A percentile compares a stretch with the other conserved stretches of the same genome.
These are phyloP conservation scores for Manis pentadactyla DNA, from an alignment of 2,797 vertebrate genomes.

Conservation along the genomic window DNA sequence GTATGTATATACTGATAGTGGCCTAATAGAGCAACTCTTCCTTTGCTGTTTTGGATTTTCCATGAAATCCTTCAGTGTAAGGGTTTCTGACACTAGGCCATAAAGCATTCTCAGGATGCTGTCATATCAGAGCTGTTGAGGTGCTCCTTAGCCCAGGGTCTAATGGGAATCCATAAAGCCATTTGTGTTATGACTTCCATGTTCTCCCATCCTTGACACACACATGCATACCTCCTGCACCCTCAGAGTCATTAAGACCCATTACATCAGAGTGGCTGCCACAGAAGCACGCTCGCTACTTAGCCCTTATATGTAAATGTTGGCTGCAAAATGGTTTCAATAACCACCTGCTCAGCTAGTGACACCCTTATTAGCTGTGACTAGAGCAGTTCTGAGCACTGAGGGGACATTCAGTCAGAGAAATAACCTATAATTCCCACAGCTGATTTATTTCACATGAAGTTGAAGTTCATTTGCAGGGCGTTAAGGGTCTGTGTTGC, in stretches of 20 bases:
- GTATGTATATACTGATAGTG: neutral
- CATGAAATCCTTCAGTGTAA: slow-evolving; percentile 23
- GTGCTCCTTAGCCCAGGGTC: slow-evolving; percentile 59
- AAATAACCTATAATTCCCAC: neutral
- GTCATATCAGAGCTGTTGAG: slow-evolving; percentile 40
- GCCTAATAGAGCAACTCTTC: neutral
- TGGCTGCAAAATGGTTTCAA: slow-evolving; percentile 35
- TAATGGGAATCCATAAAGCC: slow-evolving; percentile 66
- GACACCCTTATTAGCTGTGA: slow-evolving; percentile 61
- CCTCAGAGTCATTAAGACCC: slow-evolving; percentile 60
- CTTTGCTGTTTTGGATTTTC: slow-evolving; percentile 38
- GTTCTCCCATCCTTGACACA: slow-evolving; percentile 21
- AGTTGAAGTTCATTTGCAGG: neutral
- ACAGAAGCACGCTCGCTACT: neutral
- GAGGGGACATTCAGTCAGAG: neutral
- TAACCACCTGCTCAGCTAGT: neutral
- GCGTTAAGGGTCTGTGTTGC: neutral
- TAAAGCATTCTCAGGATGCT: slow-evolving; percentile 41
- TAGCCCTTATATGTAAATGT: slow-evolving; percentile 68
- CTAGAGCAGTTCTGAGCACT: neutral
- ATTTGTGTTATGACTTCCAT: slow-evolving; percentile 43
- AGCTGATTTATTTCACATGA: neutral
- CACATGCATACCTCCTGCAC: neutral
- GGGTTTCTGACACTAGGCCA: slow-evolving; percentile 42
- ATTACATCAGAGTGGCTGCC: slow-evolving; percentile 77